These are phyloP conservation scores for Andricus quercusramuli DNA, from an alignment of 2,888 invertebrate species.

Conservation along the genomic window DNA sequence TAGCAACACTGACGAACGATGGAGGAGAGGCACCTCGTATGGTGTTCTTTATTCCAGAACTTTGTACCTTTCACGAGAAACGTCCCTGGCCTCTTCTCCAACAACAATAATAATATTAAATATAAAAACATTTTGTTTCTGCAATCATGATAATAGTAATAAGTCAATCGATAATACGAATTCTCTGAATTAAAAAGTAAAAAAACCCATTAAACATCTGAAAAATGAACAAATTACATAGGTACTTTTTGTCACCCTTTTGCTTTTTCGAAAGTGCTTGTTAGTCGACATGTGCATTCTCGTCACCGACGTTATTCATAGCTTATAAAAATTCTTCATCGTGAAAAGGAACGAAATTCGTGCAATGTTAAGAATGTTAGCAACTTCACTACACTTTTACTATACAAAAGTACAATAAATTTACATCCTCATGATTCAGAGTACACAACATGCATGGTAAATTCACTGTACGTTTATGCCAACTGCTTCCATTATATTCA, in stretches of 20 bases:
- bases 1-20: conserved; percentile 68
- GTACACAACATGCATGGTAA: neutral
- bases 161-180: conserved; percentile 45
- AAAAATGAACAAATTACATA: conserved; percentile 12
- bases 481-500: neutral
- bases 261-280: conserved; percentile 6
- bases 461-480: neutral
- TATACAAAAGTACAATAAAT: neutral
- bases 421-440: neutral
- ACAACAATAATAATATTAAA: conserved; percentile 48
- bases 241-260: neutral
- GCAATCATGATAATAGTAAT: conserved; percentile 41
- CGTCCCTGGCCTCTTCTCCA: conserved; percentile 43
- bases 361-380: neutral
- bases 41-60: conserved; percentile 6
- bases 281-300: conserved; percentile 20
- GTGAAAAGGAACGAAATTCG: conserved; percentile 22
- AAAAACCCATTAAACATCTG: conserved; percentile 34
- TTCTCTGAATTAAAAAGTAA: conserved; percentile 31
- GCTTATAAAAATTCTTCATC: conserved; percentile 22
- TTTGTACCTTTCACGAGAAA: conserved; percentile 42
- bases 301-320: neutral
- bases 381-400: neutral
- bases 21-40: conserved; percentile 58
- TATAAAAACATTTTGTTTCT: conserved; percentile 50